Conservation (phyloP, 2,113 vertebrate genomes). For the Aphelocoma coerulescens region DNA sequence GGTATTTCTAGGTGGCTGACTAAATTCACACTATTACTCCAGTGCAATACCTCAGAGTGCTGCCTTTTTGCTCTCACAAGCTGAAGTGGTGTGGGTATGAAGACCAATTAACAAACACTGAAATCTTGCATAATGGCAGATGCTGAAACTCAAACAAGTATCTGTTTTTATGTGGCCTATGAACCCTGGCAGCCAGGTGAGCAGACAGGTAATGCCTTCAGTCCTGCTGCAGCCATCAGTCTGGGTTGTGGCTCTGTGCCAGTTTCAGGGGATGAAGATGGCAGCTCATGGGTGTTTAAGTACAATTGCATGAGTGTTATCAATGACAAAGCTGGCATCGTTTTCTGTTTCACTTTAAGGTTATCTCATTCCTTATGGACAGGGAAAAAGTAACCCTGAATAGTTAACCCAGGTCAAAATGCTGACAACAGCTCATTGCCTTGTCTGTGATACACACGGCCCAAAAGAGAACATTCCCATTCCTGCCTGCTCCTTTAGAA, state of each 20-base stretch:
- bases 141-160: not conserved
- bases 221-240: not conserved
- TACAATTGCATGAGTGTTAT: not conserved
- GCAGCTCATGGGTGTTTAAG: not conserved
- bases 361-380: not conserved
- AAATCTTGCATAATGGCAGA: not conserved
- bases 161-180: not conserved
- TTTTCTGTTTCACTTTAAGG: not conserved
- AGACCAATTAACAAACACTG: not conserved
- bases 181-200: not conserved
- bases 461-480: not conserved
- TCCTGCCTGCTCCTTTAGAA: not conserved
- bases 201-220: not conserved
- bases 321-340: not conserved
- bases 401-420: not conserved
- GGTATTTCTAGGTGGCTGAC: not conserved
- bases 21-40: not conserved
- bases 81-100: not conserved
- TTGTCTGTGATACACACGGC: not conserved
- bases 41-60: not conserved
- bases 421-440: not conserved
- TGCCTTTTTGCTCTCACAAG: not conserved
- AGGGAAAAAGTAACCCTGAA: not conserved
- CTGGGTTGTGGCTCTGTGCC: fast-evolving
- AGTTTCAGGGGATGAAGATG: not conserved